Evolutionary conservation across 2,888 invertebrate species (phyloP).

Genomic region (Drosophila basisetae): DNA sequence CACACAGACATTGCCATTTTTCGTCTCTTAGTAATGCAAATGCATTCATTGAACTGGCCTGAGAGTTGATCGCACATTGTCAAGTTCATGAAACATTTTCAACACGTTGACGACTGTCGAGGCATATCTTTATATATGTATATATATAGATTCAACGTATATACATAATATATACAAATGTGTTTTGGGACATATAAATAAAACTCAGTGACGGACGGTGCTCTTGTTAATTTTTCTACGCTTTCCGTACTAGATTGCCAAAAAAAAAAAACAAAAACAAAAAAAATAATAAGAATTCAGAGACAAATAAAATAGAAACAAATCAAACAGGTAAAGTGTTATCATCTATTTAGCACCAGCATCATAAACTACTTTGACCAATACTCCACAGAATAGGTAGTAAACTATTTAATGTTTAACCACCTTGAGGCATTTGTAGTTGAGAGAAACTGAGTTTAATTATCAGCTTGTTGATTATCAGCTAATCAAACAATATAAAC

Average conservation of each 20-base stretch:
- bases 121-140: slow-evolving; percentile 10
- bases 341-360: slow-evolving; percentile 33
- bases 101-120: slow-evolving; percentile 10
- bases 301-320: slow-evolving; percentile 2
- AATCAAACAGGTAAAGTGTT: slow-evolving; percentile 11
- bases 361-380: slow-evolving; percentile 12
- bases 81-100: slow-evolving; percentile 59
- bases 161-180: slow-evolving; percentile 4
- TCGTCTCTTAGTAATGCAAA: background rate
- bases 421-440: slow-evolving; percentile 28
- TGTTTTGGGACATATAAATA: slow-evolving; percentile 58
- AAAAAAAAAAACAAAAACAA: slow-evolving; percentile 26
- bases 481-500: slow-evolving; percentile 21
- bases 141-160: slow-evolving; percentile 1
- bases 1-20: background rate
- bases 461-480: slow-evolving; percentile 30
- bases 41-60: slow-evolving; percentile 1
- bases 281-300: background rate
- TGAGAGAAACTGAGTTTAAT: slow-evolving; percentile 1
- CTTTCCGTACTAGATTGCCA: slow-evolving; percentile 68
- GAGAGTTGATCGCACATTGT: slow-evolving; percentile 38
- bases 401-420: slow-evolving; percentile 7
- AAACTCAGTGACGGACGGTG: slow-evolving; percentile 62
- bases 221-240: slow-evolving; percentile 54
- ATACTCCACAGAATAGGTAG: background rate